Percentiles rank a stretch among this genome's conserved stretches.
These are phyloP conservation scores for Trachythela sp. DNA, from an alignment of 64 coral and sea anemone species.

Conservation along the genomic window DNA sequence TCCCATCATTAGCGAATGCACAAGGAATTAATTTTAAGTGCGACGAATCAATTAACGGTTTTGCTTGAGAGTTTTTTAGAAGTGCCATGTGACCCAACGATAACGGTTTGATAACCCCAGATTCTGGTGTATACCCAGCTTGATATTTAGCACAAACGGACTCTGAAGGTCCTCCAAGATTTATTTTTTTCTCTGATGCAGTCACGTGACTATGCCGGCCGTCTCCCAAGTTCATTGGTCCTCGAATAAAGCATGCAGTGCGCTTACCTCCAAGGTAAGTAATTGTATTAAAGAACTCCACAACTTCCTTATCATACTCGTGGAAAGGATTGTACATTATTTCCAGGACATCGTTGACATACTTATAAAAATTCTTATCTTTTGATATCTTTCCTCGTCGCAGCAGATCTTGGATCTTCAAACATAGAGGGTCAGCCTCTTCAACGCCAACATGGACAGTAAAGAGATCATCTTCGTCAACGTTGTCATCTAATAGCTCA, in stretches of 20 bases:
- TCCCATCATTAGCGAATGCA: slow-evolving; percentile 37
- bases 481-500: neutral
- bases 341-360: slow-evolving; percentile 33
- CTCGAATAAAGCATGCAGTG: slow-evolving; percentile 59
- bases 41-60: slow-evolving; percentile 7
- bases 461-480: neutral
- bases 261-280: slow-evolving; percentile 31
- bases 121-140: slow-evolving; percentile 53
- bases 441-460: slow-evolving; percentile 45
- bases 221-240: slow-evolving; percentile 68
- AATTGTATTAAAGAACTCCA: slow-evolving; percentile 52
- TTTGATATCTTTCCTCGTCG: slow-evolving; percentile 36
- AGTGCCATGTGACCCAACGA: slow-evolving; percentile 50
- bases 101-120: slow-evolving; percentile 54
- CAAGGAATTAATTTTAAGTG: slow-evolving; percentile 41
- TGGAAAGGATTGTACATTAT: slow-evolving; percentile 60
- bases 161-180: slow-evolving; percentile 60
- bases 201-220: slow-evolving; percentile 40
- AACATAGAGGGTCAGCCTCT: slow-evolving; percentile 28
- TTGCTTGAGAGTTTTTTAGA: slow-evolving; percentile 36
- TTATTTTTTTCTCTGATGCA: slow-evolving; percentile 29
- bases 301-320: slow-evolving; percentile 47
- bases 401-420: slow-evolving; percentile 45
- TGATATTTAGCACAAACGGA: slow-evolving; percentile 55
- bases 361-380: slow-evolving; percentile 52